Percentiles rank a stretch among this genome's conserved stretches.
Conservation (phyloP, 2,113 vertebrate genomes). For the Pyrgilauda ruficollis region DNA sequence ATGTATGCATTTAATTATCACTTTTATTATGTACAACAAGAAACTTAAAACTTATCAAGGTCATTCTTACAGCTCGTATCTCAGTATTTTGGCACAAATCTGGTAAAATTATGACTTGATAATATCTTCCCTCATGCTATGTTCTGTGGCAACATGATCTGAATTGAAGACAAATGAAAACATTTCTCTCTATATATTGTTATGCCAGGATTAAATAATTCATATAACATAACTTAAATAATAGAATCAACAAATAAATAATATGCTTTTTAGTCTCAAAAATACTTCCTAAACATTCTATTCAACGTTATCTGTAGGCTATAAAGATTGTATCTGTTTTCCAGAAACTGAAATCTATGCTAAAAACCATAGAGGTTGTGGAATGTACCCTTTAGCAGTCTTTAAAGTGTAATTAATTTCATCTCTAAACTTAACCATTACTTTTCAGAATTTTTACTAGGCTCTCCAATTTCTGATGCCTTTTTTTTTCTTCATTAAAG, state of each 20-base stretch:
- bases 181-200: background rate
- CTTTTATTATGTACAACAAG: background rate
- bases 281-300: background rate
- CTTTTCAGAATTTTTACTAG: background rate
- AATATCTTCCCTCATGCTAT: background rate
- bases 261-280: background rate
- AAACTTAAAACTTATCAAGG: background rate
- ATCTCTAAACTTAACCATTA: background rate
- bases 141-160: background rate
- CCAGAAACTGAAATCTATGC: background rate
- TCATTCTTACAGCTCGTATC: background rate
- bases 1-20: background rate
- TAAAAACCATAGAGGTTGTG: background rate
- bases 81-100: background rate
- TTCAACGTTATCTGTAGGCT: background rate
- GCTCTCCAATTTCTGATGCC: background rate
- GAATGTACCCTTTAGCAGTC: background rate
- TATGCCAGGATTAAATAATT: background rate
- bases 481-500: background rate
- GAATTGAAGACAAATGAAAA: background rate
- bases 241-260: background rate
- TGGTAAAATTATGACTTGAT: background rate
- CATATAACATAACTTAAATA: background rate
- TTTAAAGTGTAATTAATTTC: background rate
- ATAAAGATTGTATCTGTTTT: background rate